Percentiles rank a stretch among this genome's conserved stretches.
phyloP scores from a whole-genome alignment of 2,888 invertebrate genomes.

The Aphidius colemani region DNA sequence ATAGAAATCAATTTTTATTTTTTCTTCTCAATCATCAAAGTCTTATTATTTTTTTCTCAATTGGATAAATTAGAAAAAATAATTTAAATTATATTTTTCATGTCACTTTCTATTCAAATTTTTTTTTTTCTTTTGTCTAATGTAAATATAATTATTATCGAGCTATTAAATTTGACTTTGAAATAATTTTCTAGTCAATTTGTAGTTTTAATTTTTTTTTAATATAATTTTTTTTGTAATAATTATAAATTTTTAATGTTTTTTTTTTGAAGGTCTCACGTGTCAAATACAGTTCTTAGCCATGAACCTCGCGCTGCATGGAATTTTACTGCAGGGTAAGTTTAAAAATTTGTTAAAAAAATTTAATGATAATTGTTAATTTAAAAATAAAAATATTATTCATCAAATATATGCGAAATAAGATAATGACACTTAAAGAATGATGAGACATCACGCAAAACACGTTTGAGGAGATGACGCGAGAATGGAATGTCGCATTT shows the following conservation, averaged over 20 bases:
- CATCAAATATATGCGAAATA: background rate
- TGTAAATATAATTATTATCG: background rate
- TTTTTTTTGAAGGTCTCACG: constrained; percentile 47
- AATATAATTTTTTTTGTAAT: too few relatives aligned
- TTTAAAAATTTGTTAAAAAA: constrained; percentile 16
- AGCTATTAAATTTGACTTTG: background rate
- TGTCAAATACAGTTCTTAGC: constrained; percentile 49
- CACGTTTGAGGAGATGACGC: constrained; percentile 17
- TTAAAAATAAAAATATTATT: constrained; percentile 7
- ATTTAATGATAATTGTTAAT: background rate
- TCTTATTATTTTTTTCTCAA: too few relatives aligned
- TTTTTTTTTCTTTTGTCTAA: background rate
- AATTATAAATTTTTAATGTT: background rate
- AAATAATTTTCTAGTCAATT: background rate
- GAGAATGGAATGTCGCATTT: constrained; percentile 26
- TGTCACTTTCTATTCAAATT: constrained; percentile 2
- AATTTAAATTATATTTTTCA: too few relatives aligned
- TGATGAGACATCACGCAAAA: constrained; percentile 1
- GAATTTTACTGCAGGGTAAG: constrained; percentile 58
- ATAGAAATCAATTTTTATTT: too few relatives aligned
- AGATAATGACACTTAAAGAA: background rate
- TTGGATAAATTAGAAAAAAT: too few relatives aligned
- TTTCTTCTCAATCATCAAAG: too few relatives aligned
- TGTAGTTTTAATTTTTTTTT: too few relatives aligned
- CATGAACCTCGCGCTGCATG: constrained; percentile 61